Percentiles rank a stretch among this genome's conserved stretches.
These are phyloP conservation scores for Scolopax rusticola DNA, from an alignment of 2,797 vertebrate genomes.

Conservation along the genomic window DNA sequence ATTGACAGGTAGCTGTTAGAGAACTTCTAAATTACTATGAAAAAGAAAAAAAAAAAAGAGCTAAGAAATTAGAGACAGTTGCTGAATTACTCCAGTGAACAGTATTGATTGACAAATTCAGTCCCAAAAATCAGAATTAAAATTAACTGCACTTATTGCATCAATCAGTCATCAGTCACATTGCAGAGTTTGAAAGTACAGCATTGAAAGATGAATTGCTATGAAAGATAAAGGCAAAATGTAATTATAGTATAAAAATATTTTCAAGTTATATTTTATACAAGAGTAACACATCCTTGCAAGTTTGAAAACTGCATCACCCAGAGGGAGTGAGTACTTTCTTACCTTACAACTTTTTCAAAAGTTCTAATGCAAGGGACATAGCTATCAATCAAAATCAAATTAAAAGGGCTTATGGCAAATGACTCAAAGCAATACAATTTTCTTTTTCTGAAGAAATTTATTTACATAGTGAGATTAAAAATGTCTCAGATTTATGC, in stretches of 20 bases:
- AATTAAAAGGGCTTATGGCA: constrained; percentile 22
- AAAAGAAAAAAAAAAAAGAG: background rate
- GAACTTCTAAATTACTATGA: constrained; percentile 13
- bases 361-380: background rate
- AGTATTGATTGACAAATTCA: constrained; percentile 74
- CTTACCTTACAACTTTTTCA: constrained; percentile 3
- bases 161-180: constrained; percentile 73
- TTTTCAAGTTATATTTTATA: constrained; percentile 71
- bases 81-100: constrained; percentile 55
- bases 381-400: constrained; percentile 42
- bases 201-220: constrained; percentile 64
- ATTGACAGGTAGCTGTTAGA: background rate
- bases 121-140: constrained; percentile 70
- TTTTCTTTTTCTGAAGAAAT: constrained; percentile 40
- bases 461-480: constrained; percentile 58
- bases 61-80: constrained; percentile 55
- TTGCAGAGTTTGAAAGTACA: constrained; percentile 63
- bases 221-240: constrained; percentile 58
- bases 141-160: constrained; percentile 73
- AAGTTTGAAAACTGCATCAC: background rate
- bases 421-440: constrained; percentile 35
- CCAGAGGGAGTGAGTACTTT: background rate
- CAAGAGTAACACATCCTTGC: constrained; percentile 40
- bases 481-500: constrained; percentile 37
- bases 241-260: constrained; percentile 71